Evolutionary conservation across 2,113 vertebrate genomes (phyloP).

Genomic region (Catharus bicknelli): DNA sequence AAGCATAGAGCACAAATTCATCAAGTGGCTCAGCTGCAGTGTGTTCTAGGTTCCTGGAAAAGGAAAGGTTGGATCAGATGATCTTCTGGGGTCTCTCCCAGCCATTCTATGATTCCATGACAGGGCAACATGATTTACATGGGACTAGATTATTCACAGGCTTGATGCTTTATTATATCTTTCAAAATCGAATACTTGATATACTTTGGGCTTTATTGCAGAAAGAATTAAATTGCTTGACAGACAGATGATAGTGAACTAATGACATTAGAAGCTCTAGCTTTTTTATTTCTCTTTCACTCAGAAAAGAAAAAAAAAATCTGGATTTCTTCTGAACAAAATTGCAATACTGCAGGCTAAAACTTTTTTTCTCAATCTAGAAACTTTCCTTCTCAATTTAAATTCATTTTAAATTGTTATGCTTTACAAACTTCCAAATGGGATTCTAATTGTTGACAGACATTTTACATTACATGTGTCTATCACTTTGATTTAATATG

Average conservation of each 20-base stretch:
- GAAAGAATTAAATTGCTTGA: conserved; percentile 1
- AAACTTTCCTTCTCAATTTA: conserved; percentile 54
- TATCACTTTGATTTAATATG: conserved; percentile 74
- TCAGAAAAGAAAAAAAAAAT: not conserved
- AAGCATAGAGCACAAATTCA: not conserved
- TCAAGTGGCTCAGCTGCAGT: not conserved
- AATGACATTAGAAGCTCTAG: not conserved
- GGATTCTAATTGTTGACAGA: conserved; percentile 70
- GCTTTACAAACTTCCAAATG: conserved; percentile 70
- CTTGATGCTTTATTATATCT: not conserved
- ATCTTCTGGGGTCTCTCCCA: not conserved
- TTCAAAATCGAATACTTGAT: conserved; percentile 27
- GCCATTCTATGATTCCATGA: not conserved
- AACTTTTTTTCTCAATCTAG: conserved; percentile 41
- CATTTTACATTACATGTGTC: conserved; percentile 68
- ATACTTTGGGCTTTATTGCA: not conserved
- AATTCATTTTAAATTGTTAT: conserved; percentile 66
- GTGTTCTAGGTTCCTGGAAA: not conserved
- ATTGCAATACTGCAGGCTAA: conserved; percentile 16
- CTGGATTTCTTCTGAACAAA: conserved; percentile 5
- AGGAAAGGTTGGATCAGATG: not conserved
- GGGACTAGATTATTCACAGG: not conserved
- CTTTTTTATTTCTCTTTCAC: not conserved
- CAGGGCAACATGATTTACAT: not conserved
- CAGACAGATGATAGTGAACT: not conserved